A percentile compares a stretch with the other conserved stretches of the same genome.
Conservation (phyloP, 2,797 vertebrate species). For the Muscicapa comitata region DNA sequence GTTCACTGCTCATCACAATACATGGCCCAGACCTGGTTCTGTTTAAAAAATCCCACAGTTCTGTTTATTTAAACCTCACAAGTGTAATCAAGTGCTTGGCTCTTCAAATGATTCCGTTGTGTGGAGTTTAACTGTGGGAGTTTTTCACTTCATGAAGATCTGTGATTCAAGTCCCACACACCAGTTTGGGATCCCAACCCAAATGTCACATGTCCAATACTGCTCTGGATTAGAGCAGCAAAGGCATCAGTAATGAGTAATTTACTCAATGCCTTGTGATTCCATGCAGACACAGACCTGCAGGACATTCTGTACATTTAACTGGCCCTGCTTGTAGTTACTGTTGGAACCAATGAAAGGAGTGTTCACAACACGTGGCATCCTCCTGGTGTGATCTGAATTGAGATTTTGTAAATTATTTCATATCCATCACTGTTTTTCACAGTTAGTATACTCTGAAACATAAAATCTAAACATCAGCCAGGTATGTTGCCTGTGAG, state of each 20-base stretch:
- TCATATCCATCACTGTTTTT: background rate
- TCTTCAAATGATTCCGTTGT: background rate
- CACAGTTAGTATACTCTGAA: background rate
- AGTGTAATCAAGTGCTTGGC: background rate
- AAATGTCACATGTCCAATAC: background rate
- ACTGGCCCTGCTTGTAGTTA: background rate
- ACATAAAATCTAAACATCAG: background rate
- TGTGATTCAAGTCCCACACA: background rate
- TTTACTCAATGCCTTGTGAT: background rate
- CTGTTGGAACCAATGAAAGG: background rate
- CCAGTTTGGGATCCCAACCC: background rate
- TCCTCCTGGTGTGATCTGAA: background rate
- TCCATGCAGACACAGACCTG: background rate
- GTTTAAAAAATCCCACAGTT: background rate
- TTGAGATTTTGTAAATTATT: background rate
- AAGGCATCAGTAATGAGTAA: background rate
- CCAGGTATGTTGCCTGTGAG: background rate
- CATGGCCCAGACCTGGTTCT: background rate
- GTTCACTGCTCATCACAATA: background rate
- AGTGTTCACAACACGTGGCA: rapidly evolving
- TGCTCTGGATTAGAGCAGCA: background rate
- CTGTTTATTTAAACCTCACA: background rate
- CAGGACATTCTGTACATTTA: background rate
- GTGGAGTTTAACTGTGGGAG: background rate
- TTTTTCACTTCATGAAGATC: background rate